These are phyloP conservation scores for Dorcus parallelipipedus DNA, from an alignment of 2,888 invertebrate species.

Conservation along the genomic window DNA sequence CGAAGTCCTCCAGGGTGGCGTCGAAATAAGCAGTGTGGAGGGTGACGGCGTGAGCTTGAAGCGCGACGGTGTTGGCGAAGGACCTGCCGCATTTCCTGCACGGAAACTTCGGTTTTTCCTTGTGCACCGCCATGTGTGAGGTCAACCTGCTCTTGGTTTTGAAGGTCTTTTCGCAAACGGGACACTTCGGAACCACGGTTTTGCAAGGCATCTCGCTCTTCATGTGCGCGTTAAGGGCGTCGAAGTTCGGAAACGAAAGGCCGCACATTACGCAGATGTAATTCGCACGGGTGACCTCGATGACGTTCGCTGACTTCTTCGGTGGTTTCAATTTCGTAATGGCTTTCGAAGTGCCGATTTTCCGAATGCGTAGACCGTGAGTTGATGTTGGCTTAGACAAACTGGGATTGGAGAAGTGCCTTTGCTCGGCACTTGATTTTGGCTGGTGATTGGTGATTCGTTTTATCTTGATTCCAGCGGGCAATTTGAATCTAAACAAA, in stretches of 20 bases:
- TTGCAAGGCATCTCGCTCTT: conserved; percentile 31
- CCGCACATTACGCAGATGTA: conserved; percentile 38
- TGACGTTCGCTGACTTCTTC: not conserved
- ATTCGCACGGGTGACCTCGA: not conserved
- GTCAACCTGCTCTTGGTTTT: conserved; percentile 21
- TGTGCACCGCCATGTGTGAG: conserved; percentile 20
- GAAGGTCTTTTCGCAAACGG: conserved; percentile 20
- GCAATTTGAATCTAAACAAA: not conserved
- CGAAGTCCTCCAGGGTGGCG: conserved; percentile 18
- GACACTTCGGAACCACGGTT: conserved; percentile 4
- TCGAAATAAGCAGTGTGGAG: conserved; percentile 25
- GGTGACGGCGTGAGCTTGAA: conserved; percentile 19
- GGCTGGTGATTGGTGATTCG: not conserved
- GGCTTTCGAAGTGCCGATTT: not conserved
- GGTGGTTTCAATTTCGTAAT: not conserved
- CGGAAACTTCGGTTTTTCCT: conserved; percentile 19
- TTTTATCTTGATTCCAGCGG: not conserved
- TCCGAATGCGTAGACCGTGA: too few relatives aligned
- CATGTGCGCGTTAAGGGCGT: conserved; percentile 36
- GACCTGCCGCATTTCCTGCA: conserved; percentile 20
- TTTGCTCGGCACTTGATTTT: not conserved
- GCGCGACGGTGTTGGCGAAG: conserved; percentile 21
- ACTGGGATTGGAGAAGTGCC: not conserved
- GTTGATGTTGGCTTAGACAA: not conserved
- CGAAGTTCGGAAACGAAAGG: conserved; percentile 39